A percentile compares a stretch with the other conserved stretches of the same genome.
Conservation (phyloP, 1,140 invertebrate species). For the Rhizoglyphus robini region DNA sequence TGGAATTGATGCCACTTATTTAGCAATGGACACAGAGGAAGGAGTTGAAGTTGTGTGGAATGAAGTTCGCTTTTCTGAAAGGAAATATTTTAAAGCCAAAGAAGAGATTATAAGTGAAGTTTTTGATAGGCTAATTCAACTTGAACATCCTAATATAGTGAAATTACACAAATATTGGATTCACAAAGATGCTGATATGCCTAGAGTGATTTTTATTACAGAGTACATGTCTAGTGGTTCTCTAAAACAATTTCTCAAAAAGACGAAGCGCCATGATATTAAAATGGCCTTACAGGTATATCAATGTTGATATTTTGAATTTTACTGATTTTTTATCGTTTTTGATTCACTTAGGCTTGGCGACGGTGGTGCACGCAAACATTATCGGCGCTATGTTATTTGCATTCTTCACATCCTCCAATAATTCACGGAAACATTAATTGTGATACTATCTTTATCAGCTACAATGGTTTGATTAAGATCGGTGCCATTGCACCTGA, state of each 20-base stretch:
- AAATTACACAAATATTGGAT: constrained; percentile 99
- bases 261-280: constrained; percentile 91
- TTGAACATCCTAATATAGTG: constrained; percentile 97
- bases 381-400: constrained; percentile 94
- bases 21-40: constrained; percentile 99
- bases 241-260: constrained; percentile 95
- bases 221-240: constrained; percentile 99
- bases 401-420: constrained; percentile 95
- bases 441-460: constrained; percentile 99
- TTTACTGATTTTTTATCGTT: neutral
- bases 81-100: constrained; percentile 83
- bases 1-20: constrained; percentile 92
- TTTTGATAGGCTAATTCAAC: constrained; percentile 90
- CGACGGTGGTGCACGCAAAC: constrained; percentile 99
- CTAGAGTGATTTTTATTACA: constrained; percentile 97
- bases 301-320: constrained; percentile 15
- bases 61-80: constrained; percentile 93
- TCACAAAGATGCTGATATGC: constrained; percentile 86
- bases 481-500: constrained; percentile 86
- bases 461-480: constrained; percentile 99
- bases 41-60: constrained; percentile 98
- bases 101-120: constrained; percentile 90
- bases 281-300: constrained; percentile 48
- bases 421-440: constrained; percentile 99
- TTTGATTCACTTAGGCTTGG: constrained; percentile 55